These are phyloP conservation scores for Porites lutea DNA, from an alignment of 64 coral and sea anemone genomes.

Conservation along the genomic window DNA sequence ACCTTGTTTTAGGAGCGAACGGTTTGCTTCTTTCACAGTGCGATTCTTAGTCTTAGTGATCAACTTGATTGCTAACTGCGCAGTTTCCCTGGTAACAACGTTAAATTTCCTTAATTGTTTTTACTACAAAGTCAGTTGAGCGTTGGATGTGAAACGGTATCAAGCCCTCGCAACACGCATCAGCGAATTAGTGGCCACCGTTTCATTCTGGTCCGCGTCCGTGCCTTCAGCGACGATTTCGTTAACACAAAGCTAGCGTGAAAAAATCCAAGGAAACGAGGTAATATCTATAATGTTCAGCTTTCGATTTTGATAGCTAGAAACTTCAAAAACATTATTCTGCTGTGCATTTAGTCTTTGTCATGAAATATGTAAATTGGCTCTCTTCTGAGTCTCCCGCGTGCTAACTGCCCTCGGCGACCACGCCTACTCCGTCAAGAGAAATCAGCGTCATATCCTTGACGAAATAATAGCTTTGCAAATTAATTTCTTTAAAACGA, in stretches of 20 bases:
- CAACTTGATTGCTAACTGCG: background rate
- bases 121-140: background rate
- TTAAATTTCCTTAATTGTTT: background rate
- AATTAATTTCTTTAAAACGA: background rate
- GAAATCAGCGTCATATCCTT: background rate
- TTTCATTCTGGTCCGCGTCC: background rate
- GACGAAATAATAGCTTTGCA: background rate
- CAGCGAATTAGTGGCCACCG: background rate
- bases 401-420: background rate
- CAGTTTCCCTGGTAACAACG: background rate
- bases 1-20: background rate
- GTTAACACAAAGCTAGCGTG: background rate
- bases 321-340: background rate
- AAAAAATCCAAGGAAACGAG: background rate
- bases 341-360: background rate
- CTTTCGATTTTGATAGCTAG: background rate
- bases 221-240: background rate
- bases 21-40: background rate
- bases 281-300: background rate
- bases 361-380: conserved; percentile 29
- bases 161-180: background rate
- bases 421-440: background rate
- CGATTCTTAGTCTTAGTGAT: background rate
- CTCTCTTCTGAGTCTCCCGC: background rate
- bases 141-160: background rate